phyloP scores from a whole-genome alignment of 2,888 invertebrate genomes.

The Dermolepida albohirtum region DNA sequence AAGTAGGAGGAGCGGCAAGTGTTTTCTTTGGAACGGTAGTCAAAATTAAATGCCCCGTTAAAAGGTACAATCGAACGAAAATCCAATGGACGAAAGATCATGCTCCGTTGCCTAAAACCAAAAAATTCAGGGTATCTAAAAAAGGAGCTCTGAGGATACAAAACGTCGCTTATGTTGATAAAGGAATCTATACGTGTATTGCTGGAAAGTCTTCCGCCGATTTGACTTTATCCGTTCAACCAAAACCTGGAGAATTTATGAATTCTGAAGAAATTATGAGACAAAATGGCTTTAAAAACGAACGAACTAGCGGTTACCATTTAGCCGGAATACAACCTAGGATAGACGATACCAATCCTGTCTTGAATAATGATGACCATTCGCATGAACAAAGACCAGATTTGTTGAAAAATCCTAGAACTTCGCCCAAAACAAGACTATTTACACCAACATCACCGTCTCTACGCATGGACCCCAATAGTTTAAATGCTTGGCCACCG shows the following conservation, averaged over 20 bases:
- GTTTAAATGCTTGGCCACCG: conserved; percentile 55
- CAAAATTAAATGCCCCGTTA: conserved; percentile 94
- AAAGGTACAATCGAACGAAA: conserved; percentile 83
- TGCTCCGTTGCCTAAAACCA: conserved; percentile 79
- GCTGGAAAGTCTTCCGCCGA: conserved; percentile 86
- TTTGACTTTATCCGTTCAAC: conserved; percentile 83
- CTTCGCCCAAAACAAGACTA: conserved; percentile 55
- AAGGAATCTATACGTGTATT: conserved; percentile 87
- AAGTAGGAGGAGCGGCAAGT: conserved; percentile 90
- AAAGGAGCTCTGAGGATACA: conserved; percentile 91
- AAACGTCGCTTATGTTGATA: conserved; percentile 80
- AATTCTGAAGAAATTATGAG: conserved; percentile 80
- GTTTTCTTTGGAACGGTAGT: conserved; percentile 92
- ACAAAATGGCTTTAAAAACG: conserved; percentile 57
- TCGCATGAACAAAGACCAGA: conserved; percentile 75
- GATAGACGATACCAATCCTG: conserved; percentile 62
- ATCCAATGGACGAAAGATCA: conserved; percentile 93
- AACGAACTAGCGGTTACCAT: conserved; percentile 55
- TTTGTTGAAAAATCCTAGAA: conserved; percentile 56
- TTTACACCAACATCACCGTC: conserved; percentile 61
- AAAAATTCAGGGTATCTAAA: conserved; percentile 88
- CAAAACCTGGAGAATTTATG: conserved; percentile 81
- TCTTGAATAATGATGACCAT: conserved; percentile 70
- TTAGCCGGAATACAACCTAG: conserved; percentile 57
- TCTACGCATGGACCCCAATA: conserved; percentile 53